Percentiles rank a stretch among this genome's conserved stretches.
These are phyloP conservation scores for Candidula unifasciata DNA, from an alignment of 2,888 invertebrate genomes.

Conservation along the genomic window DNA sequence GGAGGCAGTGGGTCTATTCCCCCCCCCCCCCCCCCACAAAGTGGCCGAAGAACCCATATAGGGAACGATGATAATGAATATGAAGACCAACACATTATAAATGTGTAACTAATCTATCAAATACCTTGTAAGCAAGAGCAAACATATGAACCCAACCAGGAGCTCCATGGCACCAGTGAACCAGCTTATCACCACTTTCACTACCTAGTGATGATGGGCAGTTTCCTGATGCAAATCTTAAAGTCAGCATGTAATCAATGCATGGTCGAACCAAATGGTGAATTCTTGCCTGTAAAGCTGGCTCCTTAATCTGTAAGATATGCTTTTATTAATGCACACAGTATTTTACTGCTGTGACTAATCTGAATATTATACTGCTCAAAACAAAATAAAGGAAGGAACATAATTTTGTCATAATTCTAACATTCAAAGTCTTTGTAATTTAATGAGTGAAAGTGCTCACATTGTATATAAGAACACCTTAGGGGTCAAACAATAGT, in stretches of 20 bases:
- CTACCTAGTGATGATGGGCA: conserved; percentile 87
- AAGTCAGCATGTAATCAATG: conserved; percentile 77
- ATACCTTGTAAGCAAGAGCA: conserved; percentile 73
- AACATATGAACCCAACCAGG: conserved; percentile 88
- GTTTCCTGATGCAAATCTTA: conserved; percentile 79
- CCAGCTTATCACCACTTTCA: conserved; percentile 84
- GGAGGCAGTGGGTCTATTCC: too few species aligned
- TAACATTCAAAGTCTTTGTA: too few species aligned
- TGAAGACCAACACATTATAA: too few species aligned
- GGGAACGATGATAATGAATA: too few species aligned
- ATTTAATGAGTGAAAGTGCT: too few species aligned
- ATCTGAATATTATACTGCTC: background rate
- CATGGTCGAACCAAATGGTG: conserved; percentile 70
- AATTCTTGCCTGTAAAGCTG: conserved; percentile 53
- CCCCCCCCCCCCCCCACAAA: too few species aligned
- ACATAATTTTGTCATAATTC: too few species aligned
- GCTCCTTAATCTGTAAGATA: conserved; percentile 60
- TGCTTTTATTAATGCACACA: background rate
- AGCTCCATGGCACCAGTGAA: conserved; percentile 97
- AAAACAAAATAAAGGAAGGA: too few species aligned
- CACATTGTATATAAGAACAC: too few species aligned
- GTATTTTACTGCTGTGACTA: background rate
- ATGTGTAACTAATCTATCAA: background rate
- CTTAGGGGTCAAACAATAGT: too few species aligned
- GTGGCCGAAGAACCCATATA: too few species aligned